Conservation (phyloP, 1,140 invertebrate species). For the Eubasilissa regina region DNA sequence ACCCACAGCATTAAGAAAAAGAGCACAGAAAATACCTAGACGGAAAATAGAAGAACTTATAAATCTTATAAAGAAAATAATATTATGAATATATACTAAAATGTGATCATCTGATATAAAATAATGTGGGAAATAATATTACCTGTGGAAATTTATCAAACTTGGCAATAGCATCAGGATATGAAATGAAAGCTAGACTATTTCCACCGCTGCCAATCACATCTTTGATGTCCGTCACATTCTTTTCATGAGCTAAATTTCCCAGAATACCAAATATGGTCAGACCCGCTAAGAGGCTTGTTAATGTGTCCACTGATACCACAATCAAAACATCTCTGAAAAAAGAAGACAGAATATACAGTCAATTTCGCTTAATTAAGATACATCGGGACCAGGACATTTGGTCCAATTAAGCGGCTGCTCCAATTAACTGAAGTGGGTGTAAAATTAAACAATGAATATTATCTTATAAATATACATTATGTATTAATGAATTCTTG, state of each 20-base stretch:
- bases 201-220: slow-evolving; percentile 77
- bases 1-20: slow-evolving; percentile 93
- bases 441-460: no score
- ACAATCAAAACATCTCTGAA: slow-evolving; percentile 80
- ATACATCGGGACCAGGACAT: no score
- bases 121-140: slow-evolving; percentile 34
- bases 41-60: neutral
- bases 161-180: slow-evolving; percentile 91
- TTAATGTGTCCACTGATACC: slow-evolving; percentile 80
- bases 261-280: slow-evolving; percentile 88
- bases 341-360: slow-evolving; percentile 65
- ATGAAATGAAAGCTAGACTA: slow-evolving; percentile 85
- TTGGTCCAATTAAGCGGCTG: no score
- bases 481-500: no score
- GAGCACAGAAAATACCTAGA: slow-evolving; percentile 83
- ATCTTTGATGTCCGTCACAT: slow-evolving; percentile 71
- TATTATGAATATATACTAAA: no score
- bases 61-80: no score
- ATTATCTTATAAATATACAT: no score
- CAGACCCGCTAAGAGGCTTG: slow-evolving; percentile 84
- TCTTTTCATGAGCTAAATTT: slow-evolving; percentile 76
- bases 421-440: no score
- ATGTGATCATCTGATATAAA: no score
- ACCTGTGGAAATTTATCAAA: slow-evolving; percentile 85
- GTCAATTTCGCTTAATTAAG: no score